phyloP scores from a whole-genome alignment of 2,113 vertebrate species.

The Tretioscincus oriximinensis region DNA sequence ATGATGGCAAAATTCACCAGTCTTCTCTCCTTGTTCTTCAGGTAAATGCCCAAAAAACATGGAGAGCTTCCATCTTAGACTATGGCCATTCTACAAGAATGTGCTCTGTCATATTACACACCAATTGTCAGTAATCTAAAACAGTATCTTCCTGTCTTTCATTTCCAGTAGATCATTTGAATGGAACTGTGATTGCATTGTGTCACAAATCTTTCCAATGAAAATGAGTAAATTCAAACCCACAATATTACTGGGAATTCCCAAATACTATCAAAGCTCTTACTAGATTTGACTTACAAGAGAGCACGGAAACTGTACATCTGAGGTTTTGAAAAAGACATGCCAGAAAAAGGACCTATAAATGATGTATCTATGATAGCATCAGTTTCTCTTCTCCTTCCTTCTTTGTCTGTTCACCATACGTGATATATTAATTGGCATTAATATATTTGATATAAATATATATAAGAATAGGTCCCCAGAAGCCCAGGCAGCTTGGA shows the following conservation, averaged over 20 bases:
- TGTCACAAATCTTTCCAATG: not conserved
- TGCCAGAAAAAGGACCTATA: not conserved
- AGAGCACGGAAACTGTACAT: not conserved
- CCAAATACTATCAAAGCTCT: not conserved
- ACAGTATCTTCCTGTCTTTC: not conserved
- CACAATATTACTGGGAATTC: not conserved
- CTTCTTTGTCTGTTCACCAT: too few relatives aligned
- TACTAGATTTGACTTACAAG: not conserved
- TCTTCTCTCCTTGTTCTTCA: too few relatives aligned
- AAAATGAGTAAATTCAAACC: not conserved
- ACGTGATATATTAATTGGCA: too few relatives aligned
- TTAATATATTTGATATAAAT: too few relatives aligned
- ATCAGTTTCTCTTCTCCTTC: not conserved
- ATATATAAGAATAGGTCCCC: too few relatives aligned
- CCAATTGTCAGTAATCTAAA: not conserved
- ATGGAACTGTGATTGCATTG: not conserved
- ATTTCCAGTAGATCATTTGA: not conserved
- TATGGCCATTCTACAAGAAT: not conserved
- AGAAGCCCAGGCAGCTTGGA: too few relatives aligned
- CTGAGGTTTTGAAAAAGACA: conserved; percentile 4
- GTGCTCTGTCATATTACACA: not conserved
- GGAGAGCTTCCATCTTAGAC: not conserved
- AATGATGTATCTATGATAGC: not conserved
- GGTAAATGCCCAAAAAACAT: too few relatives aligned
- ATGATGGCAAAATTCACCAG: too few relatives aligned